phyloP scores from a whole-genome alignment of 2,113 vertebrate species.

The Paradoxurus hermaphroditus region DNA sequence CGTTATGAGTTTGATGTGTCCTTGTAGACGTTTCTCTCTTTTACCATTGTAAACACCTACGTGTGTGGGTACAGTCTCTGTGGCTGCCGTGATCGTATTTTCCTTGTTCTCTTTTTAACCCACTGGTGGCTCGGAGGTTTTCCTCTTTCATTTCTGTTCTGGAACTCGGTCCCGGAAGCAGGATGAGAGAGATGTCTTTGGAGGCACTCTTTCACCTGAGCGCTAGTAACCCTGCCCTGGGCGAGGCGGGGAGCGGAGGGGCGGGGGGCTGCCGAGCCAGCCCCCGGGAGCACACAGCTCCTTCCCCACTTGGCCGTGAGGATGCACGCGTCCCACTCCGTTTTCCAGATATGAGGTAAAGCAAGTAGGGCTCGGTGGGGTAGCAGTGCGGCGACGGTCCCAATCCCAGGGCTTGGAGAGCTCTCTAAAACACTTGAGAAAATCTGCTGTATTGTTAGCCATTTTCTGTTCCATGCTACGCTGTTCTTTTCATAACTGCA shows the following conservation, averaged over 20 bases:
- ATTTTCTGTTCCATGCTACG: neutral
- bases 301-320: neutral
- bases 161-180: neutral
- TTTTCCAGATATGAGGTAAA: constrained; percentile 1
- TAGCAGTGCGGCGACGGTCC: neutral
- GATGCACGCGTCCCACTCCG: neutral
- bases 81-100: neutral
- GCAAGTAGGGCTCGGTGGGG: neutral
- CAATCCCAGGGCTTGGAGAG: constrained; percentile 6
- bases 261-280: neutral
- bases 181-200: neutral
- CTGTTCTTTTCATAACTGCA: constrained; percentile 68
- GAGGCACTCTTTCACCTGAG: fast-evolving
- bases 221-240: fast-evolving
- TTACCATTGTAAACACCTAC: neutral
- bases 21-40: neutral
- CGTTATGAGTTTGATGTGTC: neutral
- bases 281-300: fast-evolving
- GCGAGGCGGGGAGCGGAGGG: neutral
- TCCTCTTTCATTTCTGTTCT: neutral
- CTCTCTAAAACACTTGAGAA: constrained; percentile 31
- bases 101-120: neutral
- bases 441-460: neutral
- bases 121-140: neutral
- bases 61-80: neutral